Base-by-base conservation (phyloP, 37 sponge, comb jelly and placozoan species). In the Aplysina aerophoba region DNA sequence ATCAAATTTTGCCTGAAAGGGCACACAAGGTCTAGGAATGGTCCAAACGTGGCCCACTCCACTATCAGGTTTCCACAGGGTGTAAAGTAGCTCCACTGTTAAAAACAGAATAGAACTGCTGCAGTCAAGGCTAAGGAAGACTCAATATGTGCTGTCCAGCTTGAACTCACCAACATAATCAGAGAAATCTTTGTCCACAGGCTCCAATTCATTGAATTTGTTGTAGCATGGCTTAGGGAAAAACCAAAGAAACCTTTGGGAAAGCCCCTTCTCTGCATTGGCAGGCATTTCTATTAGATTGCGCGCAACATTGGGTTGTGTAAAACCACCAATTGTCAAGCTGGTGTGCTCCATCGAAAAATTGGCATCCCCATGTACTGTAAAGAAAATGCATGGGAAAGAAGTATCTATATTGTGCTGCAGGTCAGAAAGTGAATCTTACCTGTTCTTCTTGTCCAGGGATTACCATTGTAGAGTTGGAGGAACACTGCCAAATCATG, bases 381-480 rank as follows among this genome's bases (percentile, higher is more conserved):
- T n/a, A n/a, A n/a, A n/a, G n/a, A n/a, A n/a, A n/a, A n/a, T n/a
- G n/a, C n/a, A n/a, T n/a, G n/a, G n/a, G n/a, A n/a, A n/a, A n/a
- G n/a, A n/a, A n/a, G n/a, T n/a, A n/a, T n/a, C n/a, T n/a, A n/a
- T n/a, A n/a, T n/a, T n/a, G n/a, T n/a, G n/a, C n/a, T n/a, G n/a
- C n/a, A n/a, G n/a, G n/a, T n/a, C n/a, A n/a, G n/a, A n/a, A n/a
- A n/a, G n/a, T n/a, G n/a, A n/a, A n/a, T n/a, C 58, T 15, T 83
- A 88, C 89, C 80, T 88, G 89, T 88, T 34, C 33, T 39, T 54
- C 89, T n/a, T 14, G 22, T 66, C 90, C 90, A 89, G 6, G 50
- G 1, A 55, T 37, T 71, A 11, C 65, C 90, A 67, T 81, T 68
- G 44, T 89, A 85, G 15, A 89, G 60, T 34, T 82, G 83, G 0